These are phyloP conservation scores for Cheilosia scutellata DNA, from an alignment of 2,888 invertebrate genomes.

Conservation along the genomic window DNA sequence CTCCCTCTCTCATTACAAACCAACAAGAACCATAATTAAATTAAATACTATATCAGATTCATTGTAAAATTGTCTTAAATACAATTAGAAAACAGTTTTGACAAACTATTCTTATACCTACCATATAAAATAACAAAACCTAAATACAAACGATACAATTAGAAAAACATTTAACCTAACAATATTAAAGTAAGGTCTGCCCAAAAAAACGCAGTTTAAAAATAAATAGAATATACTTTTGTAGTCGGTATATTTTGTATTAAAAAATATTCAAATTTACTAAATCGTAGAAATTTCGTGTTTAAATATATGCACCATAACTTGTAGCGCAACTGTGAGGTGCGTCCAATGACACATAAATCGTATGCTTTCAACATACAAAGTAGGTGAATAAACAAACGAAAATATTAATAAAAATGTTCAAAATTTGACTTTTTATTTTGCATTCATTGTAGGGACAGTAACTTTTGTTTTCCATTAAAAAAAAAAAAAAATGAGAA, in stretches of 20 bases:
- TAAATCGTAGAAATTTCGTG: slow-evolving; percentile 33
- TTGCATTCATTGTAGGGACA: slow-evolving; percentile 51
- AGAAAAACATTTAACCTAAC: slow-evolving; percentile 17
- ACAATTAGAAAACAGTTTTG: slow-evolving; percentile 42
- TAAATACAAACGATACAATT: slow-evolving; percentile 19
- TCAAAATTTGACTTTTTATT: slow-evolving; percentile 57
- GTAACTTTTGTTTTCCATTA: slow-evolving; percentile 4
- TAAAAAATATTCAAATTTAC: slow-evolving; percentile 18
- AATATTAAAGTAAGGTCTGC: slow-evolving; percentile 26
- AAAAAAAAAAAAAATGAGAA: neutral
- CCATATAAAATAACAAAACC: neutral
- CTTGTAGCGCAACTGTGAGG: slow-evolving; percentile 56
- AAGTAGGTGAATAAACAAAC: slow-evolving; percentile 61
- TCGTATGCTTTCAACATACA: slow-evolving; percentile 56
- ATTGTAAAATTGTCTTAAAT: slow-evolving; percentile 66
- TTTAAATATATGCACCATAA: slow-evolving; percentile 28
- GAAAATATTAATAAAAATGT: slow-evolving; percentile 46
- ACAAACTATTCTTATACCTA: slow-evolving; percentile 42
- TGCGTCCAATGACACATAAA: slow-evolving; percentile 25
- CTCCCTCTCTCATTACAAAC: slow-evolving; percentile 44
- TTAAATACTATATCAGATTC: slow-evolving; percentile 49
- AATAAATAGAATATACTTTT: slow-evolving; percentile 37
- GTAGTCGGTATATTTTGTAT: slow-evolving; percentile 62
- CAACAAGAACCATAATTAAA: slow-evolving; percentile 46
- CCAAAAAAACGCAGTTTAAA: slow-evolving; percentile 25